A percentile compares a stretch with the other conserved stretches of the same genome.
Conservation (phyloP, 2,888 invertebrate species). For the Phoronis australis region DNA sequence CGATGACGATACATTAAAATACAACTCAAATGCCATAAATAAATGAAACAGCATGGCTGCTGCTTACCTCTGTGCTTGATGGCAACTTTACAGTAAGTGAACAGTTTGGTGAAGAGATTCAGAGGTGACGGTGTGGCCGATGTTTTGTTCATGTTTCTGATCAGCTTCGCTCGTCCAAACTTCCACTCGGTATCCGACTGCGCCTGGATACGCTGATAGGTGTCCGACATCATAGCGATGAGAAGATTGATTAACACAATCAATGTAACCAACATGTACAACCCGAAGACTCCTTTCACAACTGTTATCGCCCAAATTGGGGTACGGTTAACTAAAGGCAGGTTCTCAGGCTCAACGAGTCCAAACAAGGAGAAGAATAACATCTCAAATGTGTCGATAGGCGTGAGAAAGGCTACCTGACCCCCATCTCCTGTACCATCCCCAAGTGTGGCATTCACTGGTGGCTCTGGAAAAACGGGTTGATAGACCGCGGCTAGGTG, state of each 20-base stretch:
- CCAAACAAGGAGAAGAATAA: constrained; percentile 98
- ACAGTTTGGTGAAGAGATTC: constrained; percentile 79
- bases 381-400: constrained; percentile 82
- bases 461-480: constrained; percentile 56
- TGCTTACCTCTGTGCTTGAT: constrained; percentile 35
- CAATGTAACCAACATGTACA: constrained; percentile 96
- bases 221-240: constrained; percentile 99
- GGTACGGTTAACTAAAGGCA: constrained; percentile 57
- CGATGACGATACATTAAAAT: too few relatives aligned
- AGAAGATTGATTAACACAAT: constrained; percentile 97
- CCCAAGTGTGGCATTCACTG: constrained; percentile 19
- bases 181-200: constrained; percentile 99
- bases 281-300: constrained; percentile 72
- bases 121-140: constrained; percentile 96
- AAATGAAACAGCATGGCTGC: too few relatives aligned
- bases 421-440: constrained; percentile 31
- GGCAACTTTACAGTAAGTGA: constrained; percentile 42
- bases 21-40: too few relatives aligned
- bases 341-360: constrained; percentile 65
- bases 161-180: constrained; percentile 95
- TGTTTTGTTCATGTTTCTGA: constrained; percentile 95
- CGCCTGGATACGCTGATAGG: constrained; percentile 97
- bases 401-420: constrained; percentile 25
- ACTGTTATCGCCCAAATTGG: constrained; percentile 53
- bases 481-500: constrained; percentile 83